phyloP scores from a whole-genome alignment of 1,140 invertebrate genomes.

The Bombus sylvicola region DNA sequence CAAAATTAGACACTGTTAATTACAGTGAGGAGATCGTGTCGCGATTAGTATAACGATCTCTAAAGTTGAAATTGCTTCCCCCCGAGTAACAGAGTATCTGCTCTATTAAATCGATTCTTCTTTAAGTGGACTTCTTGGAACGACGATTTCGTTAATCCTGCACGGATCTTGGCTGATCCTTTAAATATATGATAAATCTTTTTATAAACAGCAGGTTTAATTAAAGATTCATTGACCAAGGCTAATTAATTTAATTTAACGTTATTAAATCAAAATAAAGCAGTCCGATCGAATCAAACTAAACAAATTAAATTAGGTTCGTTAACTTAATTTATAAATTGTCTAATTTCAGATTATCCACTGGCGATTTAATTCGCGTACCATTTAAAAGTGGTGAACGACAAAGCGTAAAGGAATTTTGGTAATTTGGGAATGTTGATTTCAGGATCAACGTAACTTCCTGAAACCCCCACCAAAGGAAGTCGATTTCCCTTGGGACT shows the following conservation, averaged over 20 bases:
- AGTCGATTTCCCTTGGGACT: slow-evolving; percentile 97
- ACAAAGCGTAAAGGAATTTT: not conserved
- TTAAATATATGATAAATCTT: not conserved
- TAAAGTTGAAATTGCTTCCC: not conserved
- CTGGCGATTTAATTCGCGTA: no score
- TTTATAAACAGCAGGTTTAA: not conserved
- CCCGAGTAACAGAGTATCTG: not conserved
- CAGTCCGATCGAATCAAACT: no score
- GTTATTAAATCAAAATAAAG: no score
- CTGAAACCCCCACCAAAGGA: slow-evolving; percentile 97
- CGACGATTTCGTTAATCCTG: not conserved
- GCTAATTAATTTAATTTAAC: no score
- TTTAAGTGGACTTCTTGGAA: slow-evolving; percentile 1
- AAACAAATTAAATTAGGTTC: no score
- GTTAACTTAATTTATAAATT: no score
- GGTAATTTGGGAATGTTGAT: slow-evolving; percentile 39
- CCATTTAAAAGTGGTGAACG: not conserved
- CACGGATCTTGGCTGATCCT: not conserved
- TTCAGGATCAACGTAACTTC: slow-evolving; percentile 97
- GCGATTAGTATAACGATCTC: not conserved
- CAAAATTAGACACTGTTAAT: not conserved
- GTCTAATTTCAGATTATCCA: no score
- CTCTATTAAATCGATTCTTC: not conserved
- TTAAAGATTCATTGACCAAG: not conserved
- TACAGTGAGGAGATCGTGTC: not conserved